These are phyloP conservation scores for Trissolcus japonicus DNA, from an alignment of 2,888 invertebrate species.

Conservation along the genomic window DNA sequence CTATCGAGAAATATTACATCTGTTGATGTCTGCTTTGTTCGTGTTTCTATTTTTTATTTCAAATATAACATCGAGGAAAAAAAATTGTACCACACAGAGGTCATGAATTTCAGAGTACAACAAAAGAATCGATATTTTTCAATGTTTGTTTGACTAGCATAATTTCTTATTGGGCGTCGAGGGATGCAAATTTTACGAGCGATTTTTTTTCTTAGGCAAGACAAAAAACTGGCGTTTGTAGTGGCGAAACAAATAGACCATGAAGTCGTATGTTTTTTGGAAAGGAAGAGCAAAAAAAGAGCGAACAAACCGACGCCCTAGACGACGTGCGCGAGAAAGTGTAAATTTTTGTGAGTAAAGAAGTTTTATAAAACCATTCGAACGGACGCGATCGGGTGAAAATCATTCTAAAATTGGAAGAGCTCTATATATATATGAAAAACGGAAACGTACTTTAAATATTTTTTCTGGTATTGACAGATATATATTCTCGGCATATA, in stretches of 20 bases:
- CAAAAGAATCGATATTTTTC: neutral
- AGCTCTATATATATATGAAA: neutral
- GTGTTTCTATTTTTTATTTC: too few relatives aligned
- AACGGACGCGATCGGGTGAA: slow-evolving; percentile 11
- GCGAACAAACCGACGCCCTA: slow-evolving; percentile 21
- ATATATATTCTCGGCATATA: slow-evolving; percentile 1
- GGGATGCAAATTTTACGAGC: slow-evolving; percentile 24
- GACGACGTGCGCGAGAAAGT: slow-evolving; percentile 25
- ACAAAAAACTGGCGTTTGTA: slow-evolving; percentile 33
- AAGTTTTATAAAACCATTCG: slow-evolving; percentile 34
- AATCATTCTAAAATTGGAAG: slow-evolving; percentile 35
- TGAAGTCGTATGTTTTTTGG: slow-evolving; percentile 40
- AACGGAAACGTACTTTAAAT: slow-evolving; percentile 15
- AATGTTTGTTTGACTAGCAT: neutral
- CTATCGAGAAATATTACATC: too few relatives aligned
- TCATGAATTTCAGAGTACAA: too few relatives aligned
- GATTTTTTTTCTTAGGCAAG: slow-evolving; percentile 18
- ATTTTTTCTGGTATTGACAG: slow-evolving; percentile 14
- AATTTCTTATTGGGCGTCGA: neutral
- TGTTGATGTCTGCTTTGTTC: too few relatives aligned
- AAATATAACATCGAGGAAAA: too few relatives aligned
- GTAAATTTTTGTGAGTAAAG: slow-evolving; percentile 33
- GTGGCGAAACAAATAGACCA: slow-evolving; percentile 38
- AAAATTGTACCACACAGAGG: too few relatives aligned
- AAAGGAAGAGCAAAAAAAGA: slow-evolving; percentile 32